Percentiles rank a stretch among this genome's conserved stretches.
Evolutionary conservation across 1,140 invertebrate genomes (phyloP).

Genomic region (Homarus americanus): DNA sequence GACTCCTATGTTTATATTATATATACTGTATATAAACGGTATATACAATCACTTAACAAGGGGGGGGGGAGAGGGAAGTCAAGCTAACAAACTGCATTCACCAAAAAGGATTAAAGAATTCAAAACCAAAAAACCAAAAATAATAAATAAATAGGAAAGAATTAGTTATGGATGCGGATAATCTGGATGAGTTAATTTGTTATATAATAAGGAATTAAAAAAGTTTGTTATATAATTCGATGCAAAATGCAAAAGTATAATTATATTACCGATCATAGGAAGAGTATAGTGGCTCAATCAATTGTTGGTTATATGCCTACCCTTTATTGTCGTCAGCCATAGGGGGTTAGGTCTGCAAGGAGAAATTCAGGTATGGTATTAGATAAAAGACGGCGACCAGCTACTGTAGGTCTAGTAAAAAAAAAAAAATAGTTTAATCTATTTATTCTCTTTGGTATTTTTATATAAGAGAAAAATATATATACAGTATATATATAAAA

Average conservation of each 20-base stretch:
- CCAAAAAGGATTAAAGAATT: background rate
- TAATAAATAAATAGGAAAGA: too few species aligned
- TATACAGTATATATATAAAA: background rate
- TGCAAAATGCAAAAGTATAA: background rate
- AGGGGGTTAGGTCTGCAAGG: slow-evolving; percentile 7
- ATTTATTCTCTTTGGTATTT: background rate
- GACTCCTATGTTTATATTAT: slow-evolving; percentile 2
- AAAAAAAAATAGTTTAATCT: background rate
- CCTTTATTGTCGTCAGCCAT: slow-evolving; percentile 13
- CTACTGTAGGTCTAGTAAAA: too few species aligned
- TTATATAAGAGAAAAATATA: background rate
- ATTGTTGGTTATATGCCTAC: background rate
- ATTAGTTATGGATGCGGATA: background rate
- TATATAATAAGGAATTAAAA: background rate
- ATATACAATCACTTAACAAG: background rate
- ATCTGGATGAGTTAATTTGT: background rate
- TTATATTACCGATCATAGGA: background rate
- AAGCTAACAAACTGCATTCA: background rate
- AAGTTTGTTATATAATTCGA: too few species aligned
- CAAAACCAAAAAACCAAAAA: background rate
- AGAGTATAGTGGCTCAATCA: background rate
- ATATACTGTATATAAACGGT: slow-evolving; percentile 7
- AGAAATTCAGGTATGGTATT: background rate
- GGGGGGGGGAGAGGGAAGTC: background rate
- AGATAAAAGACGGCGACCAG: too few species aligned